Base-by-base conservation (phyloP, 1,140 invertebrate species). In the Solenopsis fugax region DNA sequence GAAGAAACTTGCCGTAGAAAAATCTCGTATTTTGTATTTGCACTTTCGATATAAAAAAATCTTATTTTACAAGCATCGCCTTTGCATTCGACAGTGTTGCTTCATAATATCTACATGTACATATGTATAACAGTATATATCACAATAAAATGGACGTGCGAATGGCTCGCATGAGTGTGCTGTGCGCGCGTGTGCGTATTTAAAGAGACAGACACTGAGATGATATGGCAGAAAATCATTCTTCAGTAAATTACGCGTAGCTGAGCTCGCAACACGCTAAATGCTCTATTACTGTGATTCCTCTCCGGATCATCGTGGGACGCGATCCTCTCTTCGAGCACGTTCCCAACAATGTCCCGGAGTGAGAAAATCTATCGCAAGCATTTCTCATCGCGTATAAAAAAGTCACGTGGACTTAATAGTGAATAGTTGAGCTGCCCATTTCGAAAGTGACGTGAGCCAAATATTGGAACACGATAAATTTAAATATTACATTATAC, bases 141-240 rank as follows among this genome's bases (percentile, higher is more conserved):
- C 90, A 92, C 92, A 93, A 92, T 92, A 88, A 92, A 90, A 92
- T 90, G 91, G 91, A 92, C 91, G 90, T 91, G 88, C 85, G 85
- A 91, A 91, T 52, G 34, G 52, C 12, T 90, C 88, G 86, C 88
- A 89, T 87, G 65, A 77, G 29, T 82, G 87, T 87, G 71, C 80
- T n/a, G 80, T 75, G 80, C 54, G 41, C 69, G 80, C n/a, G 67
- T 60, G 75, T 77, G 77, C 69, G 78, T 89, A 81, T 78, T 77
- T 89, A 89, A 89, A 85, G 77, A 78, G 69, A 89, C 41, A 89
- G 77, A 85, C 78, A 89, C 72, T 54, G 85, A 89, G 84, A 89
- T 85, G 69, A 90, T 91, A 87, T 86, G 89, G 80, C 80, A 90
- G 84, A 89, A 90, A 86, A 78, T 56, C 76, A 41, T 84, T 62